Evolutionary conservation across 2,888 invertebrate genomes (phyloP).

Genomic region (Liopterus haemorrhoidalis): DNA sequence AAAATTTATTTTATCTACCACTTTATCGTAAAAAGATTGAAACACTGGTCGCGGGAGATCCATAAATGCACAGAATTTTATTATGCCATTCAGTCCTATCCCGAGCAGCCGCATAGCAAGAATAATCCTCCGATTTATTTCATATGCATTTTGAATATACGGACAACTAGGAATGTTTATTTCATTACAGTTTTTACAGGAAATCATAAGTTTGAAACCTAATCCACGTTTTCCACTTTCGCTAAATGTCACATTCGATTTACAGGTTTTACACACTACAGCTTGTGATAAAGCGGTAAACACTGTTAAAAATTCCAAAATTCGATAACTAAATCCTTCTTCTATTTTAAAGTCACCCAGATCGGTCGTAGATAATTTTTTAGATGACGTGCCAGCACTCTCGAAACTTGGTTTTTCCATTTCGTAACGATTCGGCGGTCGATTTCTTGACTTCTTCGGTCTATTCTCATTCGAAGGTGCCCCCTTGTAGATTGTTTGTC

Average conservation of each 20-base stretch:
- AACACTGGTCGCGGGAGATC: conserved; percentile 30
- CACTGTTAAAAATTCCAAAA: conserved; percentile 29
- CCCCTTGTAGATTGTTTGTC: too few relatives aligned
- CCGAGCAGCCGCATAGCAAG: conserved; percentile 31
- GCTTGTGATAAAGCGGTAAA: conserved; percentile 27
- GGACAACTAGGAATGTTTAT: conserved; percentile 26
- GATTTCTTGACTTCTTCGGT: too few relatives aligned
- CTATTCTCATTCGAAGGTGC: too few relatives aligned
- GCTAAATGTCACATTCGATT: conserved; percentile 28
- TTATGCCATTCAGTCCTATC: conserved; percentile 25
- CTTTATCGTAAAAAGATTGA: conserved; percentile 24
- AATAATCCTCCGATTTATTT: conserved; percentile 29
- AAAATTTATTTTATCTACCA: conserved; percentile 10
- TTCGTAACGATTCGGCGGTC: too few relatives aligned
- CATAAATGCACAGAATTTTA: conserved; percentile 31
- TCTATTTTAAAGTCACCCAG: conserved; percentile 26
- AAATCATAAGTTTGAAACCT: conserved; percentile 27
- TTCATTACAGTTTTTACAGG: conserved; percentile 25
- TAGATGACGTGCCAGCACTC: conserved; percentile 24
- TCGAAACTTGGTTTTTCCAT: background rate
- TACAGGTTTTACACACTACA: conserved; percentile 28
- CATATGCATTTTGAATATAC: conserved; percentile 27
- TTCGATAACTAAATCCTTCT: conserved; percentile 25
- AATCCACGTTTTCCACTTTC: conserved; percentile 28
- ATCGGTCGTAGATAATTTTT: conserved; percentile 22